These are phyloP conservation scores for Lepidocolaptes lacrymiger DNA, from an alignment of 2,797 vertebrate genomes.

Conservation along the genomic window DNA sequence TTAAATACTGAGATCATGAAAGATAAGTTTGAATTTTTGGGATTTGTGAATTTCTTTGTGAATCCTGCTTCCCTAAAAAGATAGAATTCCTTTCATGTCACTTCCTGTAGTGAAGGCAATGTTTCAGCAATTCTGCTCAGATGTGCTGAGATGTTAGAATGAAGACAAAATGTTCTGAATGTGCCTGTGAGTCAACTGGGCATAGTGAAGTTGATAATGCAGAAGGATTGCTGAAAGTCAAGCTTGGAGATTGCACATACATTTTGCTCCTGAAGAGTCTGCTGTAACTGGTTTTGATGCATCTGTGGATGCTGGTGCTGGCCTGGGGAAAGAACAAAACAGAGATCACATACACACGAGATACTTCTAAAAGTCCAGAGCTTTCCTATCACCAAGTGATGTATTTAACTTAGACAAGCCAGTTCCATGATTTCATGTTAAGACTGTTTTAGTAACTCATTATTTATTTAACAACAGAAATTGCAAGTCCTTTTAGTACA, in stretches of 20 bases:
- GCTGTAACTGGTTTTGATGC: not conserved
- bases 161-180: not conserved
- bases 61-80: not conserved
- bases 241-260: not conserved
- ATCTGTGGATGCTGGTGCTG: not conserved
- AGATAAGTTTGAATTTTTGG: not conserved
- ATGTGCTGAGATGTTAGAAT: not conserved
- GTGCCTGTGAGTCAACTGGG: not conserved
- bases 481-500: not conserved
- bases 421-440: not conserved
- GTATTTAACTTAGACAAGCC: not conserved
- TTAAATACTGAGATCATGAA: not conserved
- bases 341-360: not conserved
- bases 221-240: not conserved
- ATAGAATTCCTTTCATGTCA: not conserved
- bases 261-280: not conserved
- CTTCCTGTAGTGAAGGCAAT: not conserved
- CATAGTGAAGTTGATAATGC: not conserved
- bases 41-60: not conserved
- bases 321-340: not conserved
- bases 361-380: not conserved
- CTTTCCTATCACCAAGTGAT: not conserved
- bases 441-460: not conserved
- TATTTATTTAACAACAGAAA: slow-evolving; percentile 1
- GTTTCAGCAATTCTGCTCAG: not conserved